A percentile compares a stretch with the other conserved stretches of the same genome.
Evolutionary conservation across 92 coral and sea anemone species (phyloP).

Genomic region (Zoanthus gigantus): DNA sequence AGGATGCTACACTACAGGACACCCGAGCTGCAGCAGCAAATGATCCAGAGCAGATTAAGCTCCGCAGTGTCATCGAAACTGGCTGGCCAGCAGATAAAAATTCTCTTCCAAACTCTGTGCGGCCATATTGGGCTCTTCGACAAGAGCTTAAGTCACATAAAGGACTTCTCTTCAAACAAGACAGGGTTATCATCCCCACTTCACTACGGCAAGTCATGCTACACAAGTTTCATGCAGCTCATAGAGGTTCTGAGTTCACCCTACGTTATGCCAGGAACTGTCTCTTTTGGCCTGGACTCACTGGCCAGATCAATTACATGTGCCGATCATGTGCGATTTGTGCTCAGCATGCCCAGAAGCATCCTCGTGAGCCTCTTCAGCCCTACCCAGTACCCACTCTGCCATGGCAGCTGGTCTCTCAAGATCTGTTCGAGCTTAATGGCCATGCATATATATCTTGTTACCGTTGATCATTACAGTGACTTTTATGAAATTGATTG

Average conservation of each 20-base stretch:
- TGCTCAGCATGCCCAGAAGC: constrained; percentile 21
- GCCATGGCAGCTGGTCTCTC: constrained; percentile 34
- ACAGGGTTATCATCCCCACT: constrained; percentile 18
- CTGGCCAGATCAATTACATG: constrained; percentile 1
- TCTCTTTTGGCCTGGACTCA: constrained; percentile 25
- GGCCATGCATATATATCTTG: constrained; percentile 48
- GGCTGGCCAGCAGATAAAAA: neutral
- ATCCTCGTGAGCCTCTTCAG: constrained; percentile 57
- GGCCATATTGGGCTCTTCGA: constrained; percentile 61
- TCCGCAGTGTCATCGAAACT: constrained; percentile 12
- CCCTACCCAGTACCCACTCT: constrained; percentile 28
- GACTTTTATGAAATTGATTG: constrained; percentile 61
- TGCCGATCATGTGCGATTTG: neutral
- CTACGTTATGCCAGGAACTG: constrained; percentile 8
- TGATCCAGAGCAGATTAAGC: constrained; percentile 16
- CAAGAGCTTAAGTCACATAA: constrained; percentile 53
- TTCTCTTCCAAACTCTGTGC: constrained; percentile 14
- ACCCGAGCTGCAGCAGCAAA: constrained; percentile 2
- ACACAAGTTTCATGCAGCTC: constrained; percentile 70
- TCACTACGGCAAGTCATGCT: constrained; percentile 50
- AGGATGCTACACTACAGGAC: constrained; percentile 21
- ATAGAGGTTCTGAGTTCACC: constrained; percentile 65
- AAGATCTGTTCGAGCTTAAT: constrained; percentile 50
- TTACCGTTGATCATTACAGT: constrained; percentile 62
- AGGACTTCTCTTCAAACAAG: constrained; percentile 21